Percentiles rank a stretch among this genome's conserved stretches.
phyloP scores from a whole-genome alignment of 2,888 invertebrate species.

The Pelosia muscerda region DNA sequence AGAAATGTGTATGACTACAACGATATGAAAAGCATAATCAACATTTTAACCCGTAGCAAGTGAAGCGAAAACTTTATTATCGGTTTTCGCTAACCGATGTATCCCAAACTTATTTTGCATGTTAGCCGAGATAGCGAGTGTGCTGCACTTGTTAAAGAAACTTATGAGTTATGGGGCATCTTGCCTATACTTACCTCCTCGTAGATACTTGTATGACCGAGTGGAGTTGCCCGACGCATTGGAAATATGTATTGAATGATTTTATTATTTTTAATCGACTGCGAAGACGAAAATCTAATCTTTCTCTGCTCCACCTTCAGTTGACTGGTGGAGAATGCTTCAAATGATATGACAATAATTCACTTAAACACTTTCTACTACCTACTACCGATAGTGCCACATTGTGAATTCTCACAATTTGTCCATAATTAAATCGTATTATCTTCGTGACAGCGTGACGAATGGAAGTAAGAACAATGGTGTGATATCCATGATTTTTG shows the following conservation, averaged over 20 bases:
- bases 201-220: background rate
- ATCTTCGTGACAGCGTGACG: too few relatives aligned
- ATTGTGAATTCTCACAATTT: too few relatives aligned
- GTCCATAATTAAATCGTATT: too few relatives aligned
- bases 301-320: too few relatives aligned
- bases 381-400: too few relatives aligned
- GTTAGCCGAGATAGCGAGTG: constrained; percentile 73
- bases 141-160: constrained; percentile 77
- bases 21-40: constrained; percentile 19
- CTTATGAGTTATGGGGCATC: constrained; percentile 75
- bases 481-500: too few relatives aligned
- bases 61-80: constrained; percentile 70
- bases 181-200: constrained; percentile 19
- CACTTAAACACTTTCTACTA: background rate
- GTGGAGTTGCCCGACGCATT: background rate
- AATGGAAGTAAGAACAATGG: too few relatives aligned
- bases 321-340: too few relatives aligned
- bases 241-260: background rate
- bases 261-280: background rate
- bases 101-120: constrained; percentile 82
- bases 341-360: background rate
- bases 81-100: constrained; percentile 73
- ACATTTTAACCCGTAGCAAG: constrained; percentile 44
- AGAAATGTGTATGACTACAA: background rate
- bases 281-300: too few relatives aligned